These are phyloP conservation scores for Petrolisthes manimaculis DNA, from an alignment of 2,888 invertebrate genomes.

Conservation along the genomic window DNA sequence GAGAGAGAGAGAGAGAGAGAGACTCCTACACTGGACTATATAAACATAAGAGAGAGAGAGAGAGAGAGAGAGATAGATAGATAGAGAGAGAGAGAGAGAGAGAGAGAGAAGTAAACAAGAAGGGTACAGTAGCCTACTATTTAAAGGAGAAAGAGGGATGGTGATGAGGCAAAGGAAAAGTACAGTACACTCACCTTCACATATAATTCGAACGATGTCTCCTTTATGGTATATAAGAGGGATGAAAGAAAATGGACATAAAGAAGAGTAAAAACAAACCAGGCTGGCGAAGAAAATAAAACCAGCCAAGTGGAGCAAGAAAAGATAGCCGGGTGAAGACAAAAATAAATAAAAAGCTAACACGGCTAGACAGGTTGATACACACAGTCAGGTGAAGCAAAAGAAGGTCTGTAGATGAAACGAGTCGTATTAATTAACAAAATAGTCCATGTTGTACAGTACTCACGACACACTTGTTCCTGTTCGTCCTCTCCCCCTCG, in stretches of 20 bases:
- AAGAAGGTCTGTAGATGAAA: not conserved
- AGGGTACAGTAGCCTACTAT: too few species aligned
- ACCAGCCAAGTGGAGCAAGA: too few species aligned
- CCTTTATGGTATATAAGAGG: too few species aligned
- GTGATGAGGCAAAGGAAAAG: too few species aligned
- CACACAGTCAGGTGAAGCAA: not conserved
- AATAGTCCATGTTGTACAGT: not conserved
- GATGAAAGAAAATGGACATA: too few species aligned
- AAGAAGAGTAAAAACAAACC: not conserved
- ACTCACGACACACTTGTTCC: constrained; percentile 18
- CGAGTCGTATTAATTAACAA: not conserved
- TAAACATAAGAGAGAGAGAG: not conserved
- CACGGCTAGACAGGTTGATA: not conserved
- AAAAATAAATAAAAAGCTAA: not conserved
- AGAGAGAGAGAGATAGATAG: not conserved
- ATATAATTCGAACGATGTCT: too few species aligned
- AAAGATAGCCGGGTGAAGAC: not conserved
- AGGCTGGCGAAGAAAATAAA: too few species aligned
- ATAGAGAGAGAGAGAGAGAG: too few species aligned
- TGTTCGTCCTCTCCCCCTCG: constrained; percentile 26
- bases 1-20: not conserved
- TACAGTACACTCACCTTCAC: too few species aligned
- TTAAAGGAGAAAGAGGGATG: too few species aligned
- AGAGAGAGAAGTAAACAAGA: too few species aligned
- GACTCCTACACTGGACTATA: not conserved